These are phyloP conservation scores for Rhyzopertha dominica DNA, from an alignment of 1,140 invertebrate genomes.

Conservation along the genomic window DNA sequence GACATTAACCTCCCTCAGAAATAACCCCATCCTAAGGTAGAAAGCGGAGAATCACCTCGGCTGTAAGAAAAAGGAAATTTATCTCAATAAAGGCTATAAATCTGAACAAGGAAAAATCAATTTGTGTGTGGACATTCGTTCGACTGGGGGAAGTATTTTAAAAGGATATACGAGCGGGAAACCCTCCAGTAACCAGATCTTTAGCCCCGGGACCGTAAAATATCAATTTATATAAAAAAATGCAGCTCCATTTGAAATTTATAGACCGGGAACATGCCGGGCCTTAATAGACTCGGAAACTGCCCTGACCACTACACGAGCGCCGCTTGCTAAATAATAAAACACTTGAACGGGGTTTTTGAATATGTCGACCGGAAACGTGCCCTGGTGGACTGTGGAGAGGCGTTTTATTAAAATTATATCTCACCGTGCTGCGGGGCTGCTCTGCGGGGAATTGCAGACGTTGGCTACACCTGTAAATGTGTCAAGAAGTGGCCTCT, in stretches of 20 bases:
- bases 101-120: slow-evolving; percentile 34
- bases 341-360: no score
- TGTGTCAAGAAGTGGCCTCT: no score
- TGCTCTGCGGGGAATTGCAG: no score
- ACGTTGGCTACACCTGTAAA: no score
- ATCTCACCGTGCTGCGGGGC: no score
- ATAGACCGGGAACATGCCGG: slow-evolving; percentile 27
- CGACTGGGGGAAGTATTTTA: slow-evolving; percentile 18
- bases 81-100: slow-evolving; percentile 34
- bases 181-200: slow-evolving; percentile 32
- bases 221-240: slow-evolving; percentile 34
- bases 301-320: background rate
- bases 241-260: slow-evolving; percentile 18
- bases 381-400: no score
- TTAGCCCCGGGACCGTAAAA: slow-evolving; percentile 29
- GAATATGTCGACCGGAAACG: no score
- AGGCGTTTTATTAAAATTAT: no score
- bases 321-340: background rate
- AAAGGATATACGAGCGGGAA: slow-evolving; percentile 22
- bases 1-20: no score
- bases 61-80: no score
- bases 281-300: slow-evolving; percentile 19
- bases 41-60: no score
- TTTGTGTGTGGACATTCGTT: slow-evolving; percentile 30
- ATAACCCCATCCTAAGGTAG: no score